Conservation (phyloP, 2,888 invertebrate species). For the Lasius platythorax region DNA sequence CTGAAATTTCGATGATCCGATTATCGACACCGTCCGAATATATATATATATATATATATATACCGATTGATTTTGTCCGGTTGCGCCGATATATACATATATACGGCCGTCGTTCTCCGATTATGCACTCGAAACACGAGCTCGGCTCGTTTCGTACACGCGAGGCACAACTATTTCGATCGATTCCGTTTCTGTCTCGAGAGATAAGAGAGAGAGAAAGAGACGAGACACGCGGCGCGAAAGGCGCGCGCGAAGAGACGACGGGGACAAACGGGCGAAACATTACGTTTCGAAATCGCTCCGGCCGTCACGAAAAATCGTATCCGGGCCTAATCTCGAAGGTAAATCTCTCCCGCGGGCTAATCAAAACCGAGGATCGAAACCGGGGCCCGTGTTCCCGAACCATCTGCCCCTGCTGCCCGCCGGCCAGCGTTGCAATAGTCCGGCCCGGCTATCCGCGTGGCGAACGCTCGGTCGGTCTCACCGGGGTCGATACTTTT, state of each 20-base stretch:
- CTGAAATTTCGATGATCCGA: slow-evolving; percentile 34
- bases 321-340: slow-evolving; percentile 79
- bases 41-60: slow-evolving; percentile 5
- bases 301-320: slow-evolving; percentile 71
- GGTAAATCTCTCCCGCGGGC: slow-evolving; percentile 80
- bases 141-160: slow-evolving; percentile 1
- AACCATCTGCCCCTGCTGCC: slow-evolving; percentile 78
- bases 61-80: slow-evolving; percentile 33
- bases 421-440: slow-evolving; percentile 61
- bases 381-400: slow-evolving; percentile 74
- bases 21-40: slow-evolving; percentile 22
- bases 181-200: slow-evolving; percentile 20
- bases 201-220: neutral
- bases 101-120: neutral
- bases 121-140: neutral
- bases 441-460: slow-evolving; percentile 57
- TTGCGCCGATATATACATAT: slow-evolving; percentile 4
- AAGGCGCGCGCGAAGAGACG: slow-evolving; percentile 34
- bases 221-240: neutral
- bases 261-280: slow-evolving; percentile 45
- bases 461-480: slow-evolving; percentile 41
- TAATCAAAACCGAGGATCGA: slow-evolving; percentile 80
- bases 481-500: slow-evolving; percentile 73
- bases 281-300: slow-evolving; percentile 55
- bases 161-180: slow-evolving; percentile 21